Conservation (phyloP, 2,888 invertebrate species). For the Ectobius pallidus region DNA sequence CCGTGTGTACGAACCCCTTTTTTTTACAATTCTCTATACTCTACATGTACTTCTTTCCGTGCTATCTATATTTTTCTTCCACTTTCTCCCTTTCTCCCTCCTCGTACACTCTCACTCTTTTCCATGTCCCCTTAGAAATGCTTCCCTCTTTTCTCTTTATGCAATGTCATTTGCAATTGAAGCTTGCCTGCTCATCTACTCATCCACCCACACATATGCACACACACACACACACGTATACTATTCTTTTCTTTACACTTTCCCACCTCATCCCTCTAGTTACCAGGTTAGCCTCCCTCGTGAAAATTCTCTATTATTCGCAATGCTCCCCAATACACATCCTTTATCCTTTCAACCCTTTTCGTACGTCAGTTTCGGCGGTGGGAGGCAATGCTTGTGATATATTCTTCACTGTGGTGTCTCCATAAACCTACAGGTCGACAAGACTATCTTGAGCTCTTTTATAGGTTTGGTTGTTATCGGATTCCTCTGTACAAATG, state of each 20-base stretch:
- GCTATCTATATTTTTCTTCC: slow-evolving; percentile 1
- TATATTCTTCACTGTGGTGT: slow-evolving; percentile 40
- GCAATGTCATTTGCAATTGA: slow-evolving; percentile 42
- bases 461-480: too few species aligned
- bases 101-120: slow-evolving; percentile 30
- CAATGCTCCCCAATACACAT: slow-evolving; percentile 41
- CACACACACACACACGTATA: background rate
- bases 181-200: slow-evolving; percentile 32
- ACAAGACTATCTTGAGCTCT: slow-evolving; percentile 10
- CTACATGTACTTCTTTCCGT: slow-evolving; percentile 14
- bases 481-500: too few species aligned
- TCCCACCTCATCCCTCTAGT: slow-evolving; percentile 20
- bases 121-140: slow-evolving; percentile 21
- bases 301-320: slow-evolving; percentile 42
- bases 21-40: slow-evolving; percentile 6
- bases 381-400: slow-evolving; percentile 27
- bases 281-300: slow-evolving; percentile 31
- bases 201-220: background rate
- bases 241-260: slow-evolving; percentile 15
- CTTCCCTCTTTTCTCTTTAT: slow-evolving; percentile 27
- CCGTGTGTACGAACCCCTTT: background rate
- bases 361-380: slow-evolving; percentile 9
- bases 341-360: slow-evolving; percentile 44
- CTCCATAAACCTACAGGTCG: slow-evolving; percentile 27
- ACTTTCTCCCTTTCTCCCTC: slow-evolving; percentile 42